Base-by-base conservation (phyloP, 2,888 invertebrate species). In the Stegophylla sp. region DNA sequence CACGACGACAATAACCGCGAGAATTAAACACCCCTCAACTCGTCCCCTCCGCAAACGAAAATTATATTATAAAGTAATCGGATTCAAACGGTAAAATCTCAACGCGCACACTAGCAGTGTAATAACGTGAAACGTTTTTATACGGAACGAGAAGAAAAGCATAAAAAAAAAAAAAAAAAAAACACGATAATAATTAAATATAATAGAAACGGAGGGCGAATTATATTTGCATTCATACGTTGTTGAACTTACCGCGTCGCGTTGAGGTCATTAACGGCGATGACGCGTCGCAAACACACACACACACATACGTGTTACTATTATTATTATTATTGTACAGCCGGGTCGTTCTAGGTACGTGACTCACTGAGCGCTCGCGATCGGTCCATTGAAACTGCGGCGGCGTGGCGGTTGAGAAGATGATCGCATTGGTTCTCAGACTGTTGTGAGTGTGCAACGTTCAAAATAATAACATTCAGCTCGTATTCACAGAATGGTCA, bases 201-300 rank as follows among this genome's bases (percentile, higher is more conserved):
- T 59, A 59, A 59, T 34, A 69, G 59, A 59, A 77, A 45, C 66
- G 41, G 45, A 67, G n/a, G n/a, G 67, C 20, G 20, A 69, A 69
- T 77, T 77, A n/a, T 59, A 59, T 77, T 77, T 26, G 59, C 56
- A 67, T 67, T 67, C 43, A 76, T 66, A 51, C 59, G 43, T 53
- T 34, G 34, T 34, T 76, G 66, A 76, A 76, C 66, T 45, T 45
- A 20, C 26, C 34, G 34, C 34, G 34, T 34, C 34, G 5, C 15
- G 67, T 12, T 15, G 77, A 79, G 79, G 79, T 79, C 79, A 61
- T 79, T 79, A 69, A 71, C 79, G 79, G 61, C 69, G 59, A 79
- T 79, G 79, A 79, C 79, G 79, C 59, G 59, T 71, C 41, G 61
- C 41, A 34, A 61, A 59, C 67, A 9, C 15, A 45, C 48, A 12